phyloP scores from a whole-genome alignment of 2,888 invertebrate species.

The Dastarcus helophoroides region DNA sequence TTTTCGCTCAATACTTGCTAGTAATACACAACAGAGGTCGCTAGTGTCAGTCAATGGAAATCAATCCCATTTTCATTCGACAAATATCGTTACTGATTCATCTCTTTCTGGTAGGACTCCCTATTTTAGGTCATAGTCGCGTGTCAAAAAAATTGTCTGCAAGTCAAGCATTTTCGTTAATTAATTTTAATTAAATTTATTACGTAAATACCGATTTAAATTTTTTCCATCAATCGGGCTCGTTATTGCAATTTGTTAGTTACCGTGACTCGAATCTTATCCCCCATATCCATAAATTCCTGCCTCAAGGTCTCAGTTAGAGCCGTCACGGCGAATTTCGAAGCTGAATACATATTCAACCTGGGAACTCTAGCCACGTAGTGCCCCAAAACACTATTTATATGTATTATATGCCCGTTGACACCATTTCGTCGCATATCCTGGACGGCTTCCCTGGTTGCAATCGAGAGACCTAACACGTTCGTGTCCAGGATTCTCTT shows the following conservation, averaged over 20 bases:
- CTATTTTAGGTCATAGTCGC: too few species aligned
- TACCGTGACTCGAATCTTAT: constrained; percentile 29
- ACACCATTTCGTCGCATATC: constrained; percentile 18
- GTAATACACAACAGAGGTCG: too few species aligned
- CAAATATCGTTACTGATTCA: too few species aligned
- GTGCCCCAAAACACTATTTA: constrained; percentile 23
- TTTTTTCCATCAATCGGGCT: neutral
- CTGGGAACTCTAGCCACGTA: constrained; percentile 19
- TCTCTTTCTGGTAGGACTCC: too few species aligned
- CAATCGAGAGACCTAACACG: constrained; percentile 19
- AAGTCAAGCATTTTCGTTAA: too few species aligned
- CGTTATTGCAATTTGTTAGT: constrained; percentile 14
- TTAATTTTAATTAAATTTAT: too few species aligned
- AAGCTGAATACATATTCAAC: constrained; percentile 24
- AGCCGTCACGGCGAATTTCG: constrained; percentile 30
- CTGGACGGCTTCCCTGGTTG: constrained; percentile 20
- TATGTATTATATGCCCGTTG: constrained; percentile 22
- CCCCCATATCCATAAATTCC: constrained; percentile 25
- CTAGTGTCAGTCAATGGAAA: too few species aligned
- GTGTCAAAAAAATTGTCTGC: too few species aligned
- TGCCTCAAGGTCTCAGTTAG: constrained; percentile 31
- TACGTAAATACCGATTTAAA: too few species aligned
- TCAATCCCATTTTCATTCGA: too few species aligned
- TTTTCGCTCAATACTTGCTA: too few species aligned
- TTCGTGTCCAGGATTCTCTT: constrained; percentile 19